Evolutionary conservation across 2,797 vertebrate species (phyloP).

Genomic region (Nyctibius grandis): DNA sequence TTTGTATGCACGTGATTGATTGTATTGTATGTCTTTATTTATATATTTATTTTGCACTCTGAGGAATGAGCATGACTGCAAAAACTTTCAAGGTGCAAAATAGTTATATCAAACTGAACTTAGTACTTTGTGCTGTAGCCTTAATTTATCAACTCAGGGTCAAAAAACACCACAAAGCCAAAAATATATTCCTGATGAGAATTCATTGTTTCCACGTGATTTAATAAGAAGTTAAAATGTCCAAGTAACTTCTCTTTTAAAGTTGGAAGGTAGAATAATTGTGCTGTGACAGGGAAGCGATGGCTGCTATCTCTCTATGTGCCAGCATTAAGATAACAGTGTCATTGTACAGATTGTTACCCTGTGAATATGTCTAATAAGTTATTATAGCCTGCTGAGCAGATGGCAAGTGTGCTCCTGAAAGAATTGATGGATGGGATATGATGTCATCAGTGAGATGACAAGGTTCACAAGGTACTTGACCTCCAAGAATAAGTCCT

Average conservation of each 20-base stretch:
- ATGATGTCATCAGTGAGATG: slow-evolving; percentile 97
- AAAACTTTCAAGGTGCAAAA: neutral
- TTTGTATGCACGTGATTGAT: neutral
- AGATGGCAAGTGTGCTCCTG: slow-evolving; percentile 90
- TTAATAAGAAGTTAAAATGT: slow-evolving; percentile 31
- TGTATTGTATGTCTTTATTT: neutral
- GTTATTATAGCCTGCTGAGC: slow-evolving; percentile 82
- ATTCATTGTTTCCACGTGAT: neutral
- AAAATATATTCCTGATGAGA: neutral
- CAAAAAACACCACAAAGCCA: neutral
- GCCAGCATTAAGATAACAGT: slow-evolving; percentile 80
- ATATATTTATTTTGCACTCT: neutral
- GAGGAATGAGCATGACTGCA: neutral
- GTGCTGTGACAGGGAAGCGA: slow-evolving; percentile 53
- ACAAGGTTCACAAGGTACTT: slow-evolving; percentile 89
- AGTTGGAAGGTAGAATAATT: slow-evolving; percentile 36
- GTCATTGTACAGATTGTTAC: slow-evolving; percentile 79
- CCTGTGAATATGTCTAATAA: slow-evolving; percentile 80
- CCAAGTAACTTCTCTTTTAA: slow-evolving; percentile 27
- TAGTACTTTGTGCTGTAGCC: neutral
- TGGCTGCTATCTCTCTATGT: slow-evolving; percentile 67
- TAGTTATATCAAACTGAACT: neutral
- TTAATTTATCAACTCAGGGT: neutral
- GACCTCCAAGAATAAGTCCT: slow-evolving; percentile 82
- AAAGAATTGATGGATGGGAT: slow-evolving; percentile 90